Conservation (phyloP, 2,888 invertebrate genomes). For the Tanypteryx hageni region DNA sequence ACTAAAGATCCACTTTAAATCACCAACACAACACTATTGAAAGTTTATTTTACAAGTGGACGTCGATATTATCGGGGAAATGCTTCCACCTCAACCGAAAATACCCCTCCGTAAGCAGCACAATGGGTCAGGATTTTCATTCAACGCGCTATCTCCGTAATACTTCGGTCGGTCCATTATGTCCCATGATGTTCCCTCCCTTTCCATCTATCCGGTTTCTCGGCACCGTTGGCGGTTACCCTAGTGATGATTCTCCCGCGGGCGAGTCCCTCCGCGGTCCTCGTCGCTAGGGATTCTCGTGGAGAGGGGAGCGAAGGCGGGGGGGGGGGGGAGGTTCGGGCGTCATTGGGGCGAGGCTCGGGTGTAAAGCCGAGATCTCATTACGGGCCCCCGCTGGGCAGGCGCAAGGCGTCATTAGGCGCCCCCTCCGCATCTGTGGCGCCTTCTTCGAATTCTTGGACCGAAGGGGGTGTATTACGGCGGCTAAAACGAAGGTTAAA, state of each 20-base stretch:
- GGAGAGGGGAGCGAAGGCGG: not conserved
- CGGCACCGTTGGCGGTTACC: conserved; percentile 29
- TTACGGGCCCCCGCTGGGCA: conserved; percentile 24
- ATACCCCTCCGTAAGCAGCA: too few species aligned
- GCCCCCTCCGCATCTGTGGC: conserved; percentile 49
- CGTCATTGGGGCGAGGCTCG: not conserved
- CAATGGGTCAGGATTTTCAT: too few species aligned
- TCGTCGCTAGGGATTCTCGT: conserved; percentile 6
- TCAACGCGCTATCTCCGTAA: too few species aligned
- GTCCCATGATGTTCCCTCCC: not conserved
- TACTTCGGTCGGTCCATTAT: too few species aligned
- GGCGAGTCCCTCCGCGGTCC: not conserved
- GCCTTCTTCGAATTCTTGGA: conserved; percentile 50
- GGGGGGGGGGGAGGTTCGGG: not conserved
- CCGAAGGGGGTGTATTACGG: not conserved
- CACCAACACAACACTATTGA: too few species aligned
- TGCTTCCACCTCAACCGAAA: too few species aligned
- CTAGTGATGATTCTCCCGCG: conserved; percentile 4
- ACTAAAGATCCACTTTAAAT: too few species aligned
- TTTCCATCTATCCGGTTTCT: not conserved
- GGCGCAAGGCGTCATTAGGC: conserved; percentile 40
- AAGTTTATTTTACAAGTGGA: too few species aligned
- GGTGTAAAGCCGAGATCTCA: conserved; percentile 48
- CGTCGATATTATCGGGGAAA: too few species aligned
- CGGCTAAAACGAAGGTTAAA: conserved; percentile 13